phyloP scores from a whole-genome alignment of 2,113 vertebrate species.

The Geothlypis trichas region DNA sequence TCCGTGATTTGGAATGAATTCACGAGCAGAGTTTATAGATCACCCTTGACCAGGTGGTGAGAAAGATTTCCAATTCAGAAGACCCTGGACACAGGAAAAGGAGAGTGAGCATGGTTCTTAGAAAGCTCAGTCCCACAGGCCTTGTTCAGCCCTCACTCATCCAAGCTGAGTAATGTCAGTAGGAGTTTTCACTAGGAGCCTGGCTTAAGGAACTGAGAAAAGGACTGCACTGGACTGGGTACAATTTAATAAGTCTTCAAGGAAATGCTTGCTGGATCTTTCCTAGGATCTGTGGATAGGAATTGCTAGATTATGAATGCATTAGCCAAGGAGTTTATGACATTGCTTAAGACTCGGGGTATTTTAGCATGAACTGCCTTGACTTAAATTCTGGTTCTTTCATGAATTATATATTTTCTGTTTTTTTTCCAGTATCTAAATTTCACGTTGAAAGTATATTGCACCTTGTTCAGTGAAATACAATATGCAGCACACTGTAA shows the following conservation, averaged over 20 bases:
- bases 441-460: background rate
- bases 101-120: background rate
- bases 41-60: background rate
- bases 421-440: background rate
- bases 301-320: background rate
- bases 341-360: background rate
- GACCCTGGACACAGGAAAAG: background rate
- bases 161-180: background rate
- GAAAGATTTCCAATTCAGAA: background rate
- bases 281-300: background rate
- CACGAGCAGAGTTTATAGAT: background rate
- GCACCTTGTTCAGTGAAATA: background rate
- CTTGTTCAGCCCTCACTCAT: background rate
- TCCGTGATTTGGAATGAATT: background rate
- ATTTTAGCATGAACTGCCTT: background rate
- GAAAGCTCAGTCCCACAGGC: background rate
- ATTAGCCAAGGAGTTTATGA: background rate
- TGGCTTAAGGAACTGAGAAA: background rate
- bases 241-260: background rate
- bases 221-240: background rate
- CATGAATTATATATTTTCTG: background rate
- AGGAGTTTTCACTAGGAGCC: background rate
- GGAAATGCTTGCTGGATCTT: slow-evolving; percentile 8
- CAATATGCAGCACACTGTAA: background rate
- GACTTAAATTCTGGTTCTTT: background rate